phyloP scores from a whole-genome alignment of 2,113 vertebrate genomes.

The Paracyprichromis sp. region DNA sequence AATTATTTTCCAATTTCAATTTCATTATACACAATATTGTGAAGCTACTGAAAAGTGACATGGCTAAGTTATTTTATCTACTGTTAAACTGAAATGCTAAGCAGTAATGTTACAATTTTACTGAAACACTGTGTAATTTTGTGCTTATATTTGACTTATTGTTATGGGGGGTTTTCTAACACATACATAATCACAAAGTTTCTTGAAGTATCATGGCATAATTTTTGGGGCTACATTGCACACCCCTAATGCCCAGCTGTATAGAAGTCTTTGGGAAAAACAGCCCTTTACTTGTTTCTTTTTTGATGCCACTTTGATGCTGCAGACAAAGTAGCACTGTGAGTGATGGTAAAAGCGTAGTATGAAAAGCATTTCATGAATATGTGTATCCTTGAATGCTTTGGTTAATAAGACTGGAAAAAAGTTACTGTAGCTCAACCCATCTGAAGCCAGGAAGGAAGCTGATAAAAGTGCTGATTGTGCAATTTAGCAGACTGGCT shows the following conservation, averaged over 20 bases:
- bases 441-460: background rate
- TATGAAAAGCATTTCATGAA: background rate
- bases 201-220: background rate
- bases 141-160: background rate
- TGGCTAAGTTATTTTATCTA: background rate
- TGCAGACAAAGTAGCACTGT: background rate
- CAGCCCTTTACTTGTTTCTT: background rate
- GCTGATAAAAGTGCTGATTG: background rate
- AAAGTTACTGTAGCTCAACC: background rate
- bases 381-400: background rate
- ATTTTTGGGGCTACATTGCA: background rate
- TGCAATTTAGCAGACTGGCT: background rate
- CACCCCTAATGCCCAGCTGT: background rate
- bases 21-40: background rate
- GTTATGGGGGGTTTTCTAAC: accelerated
- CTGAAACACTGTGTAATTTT: background rate
- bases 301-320: background rate
- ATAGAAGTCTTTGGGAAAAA: background rate
- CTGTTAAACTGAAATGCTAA: background rate
- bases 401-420: background rate
- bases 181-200: background rate
- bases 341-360: background rate
- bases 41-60: background rate
- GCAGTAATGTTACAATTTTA: background rate
- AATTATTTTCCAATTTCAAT: background rate